phyloP scores from a whole-genome alignment of 2,888 invertebrate species.

The Cantharis rufa region DNA sequence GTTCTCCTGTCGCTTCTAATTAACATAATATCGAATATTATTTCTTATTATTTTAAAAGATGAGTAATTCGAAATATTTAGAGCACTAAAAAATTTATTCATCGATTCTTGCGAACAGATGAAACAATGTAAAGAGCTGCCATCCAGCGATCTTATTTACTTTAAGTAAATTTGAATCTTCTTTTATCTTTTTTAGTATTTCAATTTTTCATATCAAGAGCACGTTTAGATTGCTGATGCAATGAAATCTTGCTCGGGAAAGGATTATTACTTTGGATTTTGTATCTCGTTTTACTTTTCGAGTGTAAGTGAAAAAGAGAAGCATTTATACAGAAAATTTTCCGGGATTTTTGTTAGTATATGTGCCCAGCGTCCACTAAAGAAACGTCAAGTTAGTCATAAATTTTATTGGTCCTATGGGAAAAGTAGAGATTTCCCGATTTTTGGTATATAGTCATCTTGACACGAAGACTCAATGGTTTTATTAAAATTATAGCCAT shows the following conservation, averaged over 20 bases:
- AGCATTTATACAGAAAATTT: constrained; percentile 15
- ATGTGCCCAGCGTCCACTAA: constrained; percentile 44
- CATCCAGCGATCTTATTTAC: not conserved
- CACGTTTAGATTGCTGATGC: constrained; percentile 36
- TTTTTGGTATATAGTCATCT: constrained; percentile 40
- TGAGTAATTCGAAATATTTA: not conserved
- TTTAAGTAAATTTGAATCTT: not conserved
- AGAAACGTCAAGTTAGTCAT: constrained; percentile 60
- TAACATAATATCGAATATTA: not conserved
- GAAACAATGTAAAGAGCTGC: not conserved
- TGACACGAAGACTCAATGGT: constrained; percentile 36
- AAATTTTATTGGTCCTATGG: constrained; percentile 61
- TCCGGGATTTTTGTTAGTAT: constrained; percentile 32
- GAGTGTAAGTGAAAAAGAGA: constrained; percentile 18
- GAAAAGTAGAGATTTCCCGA: constrained; percentile 47
- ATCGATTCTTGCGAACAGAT: not conserved
- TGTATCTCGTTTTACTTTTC: constrained; percentile 18
- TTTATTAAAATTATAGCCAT: constrained; percentile 5
- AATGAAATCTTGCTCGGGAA: constrained; percentile 27
- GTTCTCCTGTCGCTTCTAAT: not conserved
- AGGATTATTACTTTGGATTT: constrained; percentile 16
- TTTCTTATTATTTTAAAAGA: not conserved
- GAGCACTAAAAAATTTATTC: not conserved
- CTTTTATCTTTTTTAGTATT: constrained; percentile 23
- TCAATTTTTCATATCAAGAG: constrained; percentile 36